These are phyloP conservation scores for Drosophila aldrichi DNA, from an alignment of 2,888 invertebrate genomes.

Conservation along the genomic window DNA sequence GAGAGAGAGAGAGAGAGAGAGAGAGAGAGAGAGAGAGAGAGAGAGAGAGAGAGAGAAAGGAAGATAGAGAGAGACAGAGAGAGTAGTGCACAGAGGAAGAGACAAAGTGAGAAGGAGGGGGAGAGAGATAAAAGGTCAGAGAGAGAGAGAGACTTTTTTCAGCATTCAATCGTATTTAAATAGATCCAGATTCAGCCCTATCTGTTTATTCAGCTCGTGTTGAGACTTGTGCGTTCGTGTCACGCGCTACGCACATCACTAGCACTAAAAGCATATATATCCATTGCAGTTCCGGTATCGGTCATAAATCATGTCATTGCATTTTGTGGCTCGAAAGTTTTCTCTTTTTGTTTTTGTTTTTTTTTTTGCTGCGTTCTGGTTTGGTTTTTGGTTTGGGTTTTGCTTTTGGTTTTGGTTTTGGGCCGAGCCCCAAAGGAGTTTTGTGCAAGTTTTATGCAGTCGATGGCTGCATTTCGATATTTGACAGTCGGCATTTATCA, in stretches of 20 bases:
- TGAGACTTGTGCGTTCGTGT: background rate
- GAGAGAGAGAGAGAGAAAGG: too few relatives aligned
- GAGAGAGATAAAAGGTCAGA: too few relatives aligned
- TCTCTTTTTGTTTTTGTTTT: constrained; percentile 21
- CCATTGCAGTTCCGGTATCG: constrained; percentile 34
- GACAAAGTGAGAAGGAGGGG: too few relatives aligned
- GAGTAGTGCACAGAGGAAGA: too few relatives aligned
- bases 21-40: too few relatives aligned
- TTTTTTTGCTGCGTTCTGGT: constrained; percentile 8
- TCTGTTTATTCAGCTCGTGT: too few relatives aligned
- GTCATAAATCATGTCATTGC: constrained; percentile 73
- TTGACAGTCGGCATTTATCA: constrained; percentile 70
- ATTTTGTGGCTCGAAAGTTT: constrained; percentile 52
- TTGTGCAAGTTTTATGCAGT: constrained; percentile 44
- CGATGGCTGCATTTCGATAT: constrained; percentile 38
- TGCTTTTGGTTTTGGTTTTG: constrained; percentile 11
- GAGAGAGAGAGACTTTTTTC: too few relatives aligned
- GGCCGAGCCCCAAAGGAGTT: constrained; percentile 42
- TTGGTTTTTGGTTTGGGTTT: constrained; percentile 8
- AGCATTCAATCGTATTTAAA: too few relatives aligned
- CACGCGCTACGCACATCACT: constrained; percentile 1
- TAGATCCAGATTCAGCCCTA: too few relatives aligned
- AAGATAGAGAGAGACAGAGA: too few relatives aligned
- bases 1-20: too few relatives aligned
- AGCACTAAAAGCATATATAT: background rate